Evolutionary conservation across 2,797 vertebrate species (phyloP), one percentile per base, ranked within the genome.

Genomic region (Sternotherus odoratus): DNA sequence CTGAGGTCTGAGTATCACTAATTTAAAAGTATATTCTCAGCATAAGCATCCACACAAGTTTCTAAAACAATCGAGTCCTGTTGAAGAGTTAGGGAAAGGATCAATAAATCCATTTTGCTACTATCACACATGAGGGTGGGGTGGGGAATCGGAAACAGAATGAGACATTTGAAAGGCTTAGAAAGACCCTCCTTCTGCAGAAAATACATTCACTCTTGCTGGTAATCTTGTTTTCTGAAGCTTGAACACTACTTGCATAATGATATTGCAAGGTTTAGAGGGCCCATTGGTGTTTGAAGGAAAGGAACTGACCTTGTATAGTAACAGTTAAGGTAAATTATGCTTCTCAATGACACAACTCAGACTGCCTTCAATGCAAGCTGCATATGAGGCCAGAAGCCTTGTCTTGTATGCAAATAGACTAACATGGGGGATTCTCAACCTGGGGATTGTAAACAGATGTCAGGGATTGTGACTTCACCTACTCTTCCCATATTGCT

Each of bases 161-260:
- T 48, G 83, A 48, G 80, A 1, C 2, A 5, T n/a, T 2, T 75
- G 75, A 26, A 79, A 39, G 4, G 1, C 2, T 19, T 36, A 8
- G 43, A 39, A 74, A 24, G 50, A 79, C 9, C 1, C 13, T 4
- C 43, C 0, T 88, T 36, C 30, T 77, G 53, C n/a, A 21, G 28
- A 36, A 24, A 77, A 57, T 1, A n/a, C 24, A 46, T 53, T 17
- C 0, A 3, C 12, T 1, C 11, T 0, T 9, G 11, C 1, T 48
- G 15, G 19, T 13, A 11, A 16, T 15, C 28, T 54, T 0, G 46
- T 74, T 39, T 23, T 10, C 8, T 33, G 95, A 82, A 30, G 66
- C 75, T 54, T 51, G 36, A 53, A 82, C 49, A 46, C n/a, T 51
- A 3, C 23, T 48, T 46, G 15, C 13, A 4, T 39, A 46, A 74